Percentiles rank a stretch among this genome's conserved stretches.
Evolutionary conservation across 2,797 vertebrate species (phyloP).

Genomic region (Alectoris magna): DNA sequence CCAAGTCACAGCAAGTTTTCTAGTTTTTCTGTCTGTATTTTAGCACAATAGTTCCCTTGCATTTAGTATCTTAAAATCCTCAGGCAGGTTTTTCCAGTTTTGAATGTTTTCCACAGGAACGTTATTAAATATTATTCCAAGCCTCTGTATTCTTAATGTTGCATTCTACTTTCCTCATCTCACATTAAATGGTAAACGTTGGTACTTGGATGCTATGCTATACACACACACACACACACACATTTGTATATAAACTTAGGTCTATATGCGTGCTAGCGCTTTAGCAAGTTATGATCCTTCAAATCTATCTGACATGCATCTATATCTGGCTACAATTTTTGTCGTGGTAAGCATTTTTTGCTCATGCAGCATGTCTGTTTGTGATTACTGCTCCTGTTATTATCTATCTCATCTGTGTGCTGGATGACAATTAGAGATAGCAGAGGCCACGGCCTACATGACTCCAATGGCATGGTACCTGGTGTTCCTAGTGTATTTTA

Average conservation of each 20-base stretch:
- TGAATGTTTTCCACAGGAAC: not conserved
- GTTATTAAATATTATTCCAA: not conserved
- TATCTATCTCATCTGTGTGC: slow-evolving; percentile 9
- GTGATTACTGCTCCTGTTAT: not conserved
- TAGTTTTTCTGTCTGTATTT: not conserved
- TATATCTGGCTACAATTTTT: slow-evolving; percentile 26
- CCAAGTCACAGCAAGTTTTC: not conserved
- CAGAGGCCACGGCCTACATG: not conserved
- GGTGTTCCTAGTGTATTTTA: not conserved
- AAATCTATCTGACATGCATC: slow-evolving; percentile 1
- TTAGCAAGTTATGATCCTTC: not conserved
- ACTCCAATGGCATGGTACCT: not conserved
- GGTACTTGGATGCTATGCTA: not conserved
- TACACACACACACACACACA: no score
- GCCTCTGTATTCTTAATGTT: not conserved
- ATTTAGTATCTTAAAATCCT: not conserved
- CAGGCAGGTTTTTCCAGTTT: not conserved
- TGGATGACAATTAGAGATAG: slow-evolving; percentile 18
- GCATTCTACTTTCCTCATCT: not conserved
- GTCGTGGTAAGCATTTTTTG: slow-evolving; percentile 11
- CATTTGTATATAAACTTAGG: not conserved
- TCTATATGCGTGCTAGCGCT: not conserved
- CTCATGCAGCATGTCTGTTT: slow-evolving; percentile 12
- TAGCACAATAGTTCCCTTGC: not conserved
- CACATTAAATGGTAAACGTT: not conserved